phyloP scores from a whole-genome alignment of 92 coral and sea anemone species.

The Heteractis magnifica region DNA sequence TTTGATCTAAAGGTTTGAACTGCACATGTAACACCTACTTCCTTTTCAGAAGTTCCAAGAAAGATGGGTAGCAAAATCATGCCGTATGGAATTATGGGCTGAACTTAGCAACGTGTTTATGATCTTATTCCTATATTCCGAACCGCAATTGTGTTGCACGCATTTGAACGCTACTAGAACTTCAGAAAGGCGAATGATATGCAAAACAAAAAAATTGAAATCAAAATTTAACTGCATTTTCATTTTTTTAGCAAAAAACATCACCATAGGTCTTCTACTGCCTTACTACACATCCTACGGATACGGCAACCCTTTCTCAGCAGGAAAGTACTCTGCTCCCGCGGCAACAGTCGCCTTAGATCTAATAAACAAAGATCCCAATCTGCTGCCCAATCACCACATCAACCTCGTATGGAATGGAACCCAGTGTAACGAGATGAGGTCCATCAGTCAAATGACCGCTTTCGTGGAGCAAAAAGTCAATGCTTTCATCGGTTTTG shows the following conservation, averaged over 20 bases:
- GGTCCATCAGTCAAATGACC: slow-evolving; percentile 58
- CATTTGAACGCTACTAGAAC: too few relatives aligned
- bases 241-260: slow-evolving; percentile 50
- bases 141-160: too few relatives aligned
- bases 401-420: slow-evolving; percentile 80
- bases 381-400: slow-evolving; percentile 55
- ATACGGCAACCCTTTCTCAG: slow-evolving; percentile 22
- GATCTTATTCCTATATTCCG: too few relatives aligned
- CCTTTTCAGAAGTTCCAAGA: too few relatives aligned
- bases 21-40: too few relatives aligned
- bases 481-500: slow-evolving; percentile 87
- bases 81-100: too few relatives aligned
- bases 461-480: slow-evolving; percentile 65
- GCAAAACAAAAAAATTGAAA: background rate
- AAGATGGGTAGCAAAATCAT: too few relatives aligned
- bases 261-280: slow-evolving; percentile 78
- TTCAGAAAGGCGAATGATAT: too few relatives aligned
- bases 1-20: too few relatives aligned
- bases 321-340: slow-evolving; percentile 70
- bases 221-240: slow-evolving; percentile 7
- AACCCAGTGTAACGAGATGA: slow-evolving; percentile 68
- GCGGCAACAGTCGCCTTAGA: slow-evolving; percentile 80
- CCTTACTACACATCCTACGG: slow-evolving; percentile 53
- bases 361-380: slow-evolving; percentile 66
- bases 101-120: too few relatives aligned